Percentiles rank a stretch among this genome's conserved stretches.
Conservation (phyloP, 2,113 vertebrate genomes). For the Bothrops jararaca region DNA sequence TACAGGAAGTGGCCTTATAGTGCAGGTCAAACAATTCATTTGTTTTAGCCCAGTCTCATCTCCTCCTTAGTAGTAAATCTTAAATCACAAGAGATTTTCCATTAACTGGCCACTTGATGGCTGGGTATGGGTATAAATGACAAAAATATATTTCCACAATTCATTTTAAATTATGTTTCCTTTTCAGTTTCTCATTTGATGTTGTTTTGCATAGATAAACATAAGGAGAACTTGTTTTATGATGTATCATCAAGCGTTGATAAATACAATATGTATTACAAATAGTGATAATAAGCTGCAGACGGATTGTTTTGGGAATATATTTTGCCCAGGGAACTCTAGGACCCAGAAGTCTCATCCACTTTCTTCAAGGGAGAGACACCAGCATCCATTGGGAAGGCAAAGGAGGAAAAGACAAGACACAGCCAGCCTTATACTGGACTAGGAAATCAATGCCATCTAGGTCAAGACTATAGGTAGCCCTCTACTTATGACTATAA, state of each 20-base stretch:
- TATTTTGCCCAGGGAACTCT: background rate
- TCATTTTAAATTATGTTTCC: background rate
- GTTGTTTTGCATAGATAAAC: background rate
- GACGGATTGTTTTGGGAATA: background rate
- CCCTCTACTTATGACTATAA: background rate
- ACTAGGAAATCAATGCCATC: background rate
- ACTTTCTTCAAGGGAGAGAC: background rate
- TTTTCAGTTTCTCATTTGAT: background rate
- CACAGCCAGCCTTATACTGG: background rate
- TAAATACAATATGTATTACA: background rate
- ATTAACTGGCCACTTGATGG: background rate
- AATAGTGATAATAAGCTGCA: background rate
- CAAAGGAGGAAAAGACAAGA: background rate
- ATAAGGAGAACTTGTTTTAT: background rate
- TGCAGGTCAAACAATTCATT: background rate
- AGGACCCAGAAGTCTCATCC: background rate
- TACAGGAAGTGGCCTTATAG: background rate
- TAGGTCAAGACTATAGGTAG: background rate
- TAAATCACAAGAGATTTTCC: background rate
- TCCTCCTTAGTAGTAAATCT: background rate
- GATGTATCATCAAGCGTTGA: background rate
- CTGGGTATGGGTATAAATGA: background rate
- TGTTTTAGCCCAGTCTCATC: background rate
- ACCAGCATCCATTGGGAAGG: background rate
- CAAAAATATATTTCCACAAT: background rate